Conservation (phyloP, 64 coral and sea anemone species). For the Montipora capricornis region DNA sequence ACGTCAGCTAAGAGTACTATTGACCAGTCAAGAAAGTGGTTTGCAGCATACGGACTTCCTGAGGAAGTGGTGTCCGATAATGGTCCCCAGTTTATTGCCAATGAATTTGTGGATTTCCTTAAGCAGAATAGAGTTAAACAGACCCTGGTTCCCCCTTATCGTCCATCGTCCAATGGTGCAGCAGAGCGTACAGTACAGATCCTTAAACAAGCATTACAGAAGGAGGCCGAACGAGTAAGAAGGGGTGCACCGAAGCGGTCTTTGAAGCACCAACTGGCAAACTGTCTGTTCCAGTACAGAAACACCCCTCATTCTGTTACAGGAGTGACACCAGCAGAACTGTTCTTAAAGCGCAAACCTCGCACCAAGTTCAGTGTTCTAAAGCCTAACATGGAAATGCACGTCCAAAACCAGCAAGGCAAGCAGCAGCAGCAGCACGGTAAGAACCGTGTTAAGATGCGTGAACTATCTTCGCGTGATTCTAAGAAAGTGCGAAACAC, state of each 20-base stretch:
- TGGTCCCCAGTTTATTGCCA: too few relatives aligned
- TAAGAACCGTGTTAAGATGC: constrained; percentile 7
- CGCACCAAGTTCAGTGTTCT: constrained; percentile 21
- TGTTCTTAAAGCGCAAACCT: constrained; percentile 52
- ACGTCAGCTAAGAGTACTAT: too few relatives aligned
- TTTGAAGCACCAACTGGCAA: not conserved
- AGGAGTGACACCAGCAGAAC: constrained; percentile 19
- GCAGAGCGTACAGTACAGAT: constrained; percentile 43
- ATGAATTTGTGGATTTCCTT: too few relatives aligned
- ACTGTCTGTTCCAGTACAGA: not conserved
- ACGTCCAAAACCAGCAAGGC: constrained; percentile 22
- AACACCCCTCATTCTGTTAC: constrained; percentile 63
- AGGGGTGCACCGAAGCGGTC: not conserved
- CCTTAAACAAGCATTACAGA: constrained; percentile 36
- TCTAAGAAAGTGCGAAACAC: constrained; percentile 33
- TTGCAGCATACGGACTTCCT: too few relatives aligned
- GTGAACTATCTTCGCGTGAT: constrained; percentile 28
- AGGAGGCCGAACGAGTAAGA: constrained; percentile 32
- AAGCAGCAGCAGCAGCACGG: constrained; percentile 43
- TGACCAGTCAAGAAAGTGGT: too few relatives aligned
- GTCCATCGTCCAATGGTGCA: too few relatives aligned
- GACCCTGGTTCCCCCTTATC: not conserved
- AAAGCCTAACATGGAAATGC: constrained; percentile 6
- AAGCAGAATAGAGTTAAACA: too few relatives aligned
- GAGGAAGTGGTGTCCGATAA: too few relatives aligned